Conservation (phyloP, 2,797 vertebrate species). For the Acipenser transmontanus region DNA sequence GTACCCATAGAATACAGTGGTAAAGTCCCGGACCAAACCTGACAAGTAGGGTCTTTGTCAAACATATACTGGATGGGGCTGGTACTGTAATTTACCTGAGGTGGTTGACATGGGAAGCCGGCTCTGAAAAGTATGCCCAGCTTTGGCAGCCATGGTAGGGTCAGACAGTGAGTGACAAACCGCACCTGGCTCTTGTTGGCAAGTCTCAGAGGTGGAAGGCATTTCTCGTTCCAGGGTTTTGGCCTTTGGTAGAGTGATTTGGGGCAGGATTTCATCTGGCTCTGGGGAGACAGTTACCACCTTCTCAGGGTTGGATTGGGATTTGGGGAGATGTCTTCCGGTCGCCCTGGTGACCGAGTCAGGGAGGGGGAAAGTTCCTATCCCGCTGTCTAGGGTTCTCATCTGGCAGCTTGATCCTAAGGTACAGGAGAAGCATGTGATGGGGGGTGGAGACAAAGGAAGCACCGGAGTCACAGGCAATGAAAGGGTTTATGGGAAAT, state of each 20-base stretch:
- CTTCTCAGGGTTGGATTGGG: slow-evolving; percentile 52
- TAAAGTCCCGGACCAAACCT: too few species aligned
- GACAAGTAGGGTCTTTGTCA: too few species aligned
- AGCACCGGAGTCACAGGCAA: slow-evolving; percentile 35
- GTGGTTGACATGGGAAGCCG: slow-evolving; percentile 60
- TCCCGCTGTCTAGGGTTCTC: slow-evolving; percentile 87
- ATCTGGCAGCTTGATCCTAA: slow-evolving; percentile 83
- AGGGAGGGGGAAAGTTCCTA: slow-evolving; percentile 85
- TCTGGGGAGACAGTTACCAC: slow-evolving; percentile 40
- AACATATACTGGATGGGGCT: too few species aligned
- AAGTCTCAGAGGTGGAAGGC: slow-evolving; percentile 62
- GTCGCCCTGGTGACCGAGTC: slow-evolving; percentile 68
- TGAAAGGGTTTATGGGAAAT: slow-evolving; percentile 41
- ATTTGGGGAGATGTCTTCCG: slow-evolving; percentile 61
- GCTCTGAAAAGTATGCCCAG: slow-evolving; percentile 51
- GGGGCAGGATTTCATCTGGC: slow-evolving; percentile 33
- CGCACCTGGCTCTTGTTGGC: slow-evolving; percentile 37
- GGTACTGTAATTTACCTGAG: slow-evolving; percentile 58
- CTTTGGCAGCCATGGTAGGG: slow-evolving; percentile 51
- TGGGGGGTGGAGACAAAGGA: slow-evolving; percentile 12
- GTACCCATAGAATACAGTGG: too few species aligned
- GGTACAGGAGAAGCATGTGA: slow-evolving; percentile 54
- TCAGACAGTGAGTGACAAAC: slow-evolving; percentile 71
- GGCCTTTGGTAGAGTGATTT: slow-evolving; percentile 48
- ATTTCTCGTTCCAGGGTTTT: slow-evolving; percentile 71